Evolutionary conservation across 2,113 vertebrate genomes (phyloP), one percentile per base, ranked within the genome.

Genomic region (Etia nguti): DNA sequence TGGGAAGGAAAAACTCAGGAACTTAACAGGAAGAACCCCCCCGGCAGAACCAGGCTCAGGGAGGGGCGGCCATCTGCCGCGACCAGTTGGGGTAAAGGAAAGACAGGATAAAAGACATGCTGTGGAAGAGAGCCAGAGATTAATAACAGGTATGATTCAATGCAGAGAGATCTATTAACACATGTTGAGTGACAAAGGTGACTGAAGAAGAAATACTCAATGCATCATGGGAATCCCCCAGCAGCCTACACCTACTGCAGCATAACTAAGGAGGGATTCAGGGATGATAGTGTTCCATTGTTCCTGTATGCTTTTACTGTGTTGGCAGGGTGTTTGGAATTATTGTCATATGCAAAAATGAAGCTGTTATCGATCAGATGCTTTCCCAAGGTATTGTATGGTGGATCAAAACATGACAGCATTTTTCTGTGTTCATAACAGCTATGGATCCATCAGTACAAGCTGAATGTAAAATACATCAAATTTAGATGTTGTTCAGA

Each of bases 11-110:
- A 60, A 60, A 6, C 29, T 60, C 16, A n/a, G n/a, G n/a, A n/a
- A n/a, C n/a, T 60, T 60, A 60, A 60, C 29, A 60, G 57, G 57
- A 62, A n/a, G 59, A 62, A 62, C 20, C 59, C 59, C 59, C 34
- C 59, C 59, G 2, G 29, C 59, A 34, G 29, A 62, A 5, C 3
- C 59, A 62, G 57, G 57, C 57, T 60, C 29, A 60, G 29, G 3
- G 59, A 34, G 5, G 57, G 29, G 29, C 0, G 57, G 5, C 57
- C 16, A 60, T 60, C 57, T 60, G 29, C 16, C 20, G 4, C 0
- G 3, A 34, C 20, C 16, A 10, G 29, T 34, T 62, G 29, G 59
- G 29, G 11, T 62, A 34, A 29, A 62, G 34, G 10, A 20, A 62
- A 62, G 2, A 34, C 57, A 6, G 9, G 29, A 34, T 60, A 34